These are phyloP conservation scores for Neomorphus geoffroyi DNA, from an alignment of 2,797 vertebrate genomes.

Conservation along the genomic window DNA sequence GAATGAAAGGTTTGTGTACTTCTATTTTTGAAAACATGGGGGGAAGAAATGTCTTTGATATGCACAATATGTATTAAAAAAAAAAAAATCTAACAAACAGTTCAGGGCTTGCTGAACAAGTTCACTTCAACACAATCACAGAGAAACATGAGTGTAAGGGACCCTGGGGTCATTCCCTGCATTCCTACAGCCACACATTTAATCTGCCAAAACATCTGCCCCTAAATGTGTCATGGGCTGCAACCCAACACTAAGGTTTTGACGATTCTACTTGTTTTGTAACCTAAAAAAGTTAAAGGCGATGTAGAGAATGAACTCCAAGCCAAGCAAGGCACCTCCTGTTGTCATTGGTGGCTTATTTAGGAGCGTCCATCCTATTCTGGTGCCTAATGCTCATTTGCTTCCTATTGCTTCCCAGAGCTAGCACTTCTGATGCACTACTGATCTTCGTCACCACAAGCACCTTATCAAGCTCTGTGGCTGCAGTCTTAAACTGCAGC, in stretches of 20 bases:
- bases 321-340: neutral
- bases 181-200: neutral
- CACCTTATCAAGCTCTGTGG: neutral
- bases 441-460: neutral
- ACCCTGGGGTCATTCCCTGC: neutral
- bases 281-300: neutral
- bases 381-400: neutral
- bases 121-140: neutral
- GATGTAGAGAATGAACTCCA: neutral
- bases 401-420: neutral
- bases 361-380: neutral
- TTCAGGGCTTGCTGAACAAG: neutral
- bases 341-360: rapidly evolving
- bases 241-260: neutral
- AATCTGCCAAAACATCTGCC: neutral
- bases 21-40: neutral
- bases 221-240: neutral
- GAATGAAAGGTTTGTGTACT: neutral
- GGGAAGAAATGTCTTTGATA: neutral
- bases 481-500: neutral
- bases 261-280: neutral
- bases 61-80: rapidly evolving
- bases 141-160: neutral
- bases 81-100: neutral
- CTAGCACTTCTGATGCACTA: neutral